phyloP scores from a whole-genome alignment of 2,113 vertebrate species.

The Rallus limicola region DNA sequence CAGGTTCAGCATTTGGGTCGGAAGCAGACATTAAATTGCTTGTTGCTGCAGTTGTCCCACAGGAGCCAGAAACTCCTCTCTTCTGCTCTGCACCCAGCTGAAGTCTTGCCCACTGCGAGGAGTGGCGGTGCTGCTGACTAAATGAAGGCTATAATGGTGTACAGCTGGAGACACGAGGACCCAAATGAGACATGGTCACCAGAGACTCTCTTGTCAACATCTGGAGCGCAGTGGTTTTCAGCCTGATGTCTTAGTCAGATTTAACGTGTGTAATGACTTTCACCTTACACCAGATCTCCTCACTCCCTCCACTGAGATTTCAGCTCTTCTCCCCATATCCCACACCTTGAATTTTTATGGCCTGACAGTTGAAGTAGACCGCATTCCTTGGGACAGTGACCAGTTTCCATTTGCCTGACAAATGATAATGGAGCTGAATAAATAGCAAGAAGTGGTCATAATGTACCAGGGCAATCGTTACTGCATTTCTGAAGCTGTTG shows the following conservation, averaged over 20 bases:
- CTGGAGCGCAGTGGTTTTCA: not conserved
- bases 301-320: not conserved
- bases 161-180: accelerated
- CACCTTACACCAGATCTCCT: not conserved
- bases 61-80: not conserved
- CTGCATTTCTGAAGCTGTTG: slow-evolving; percentile 15
- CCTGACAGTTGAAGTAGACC: not conserved
- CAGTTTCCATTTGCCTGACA: not conserved
- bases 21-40: not conserved
- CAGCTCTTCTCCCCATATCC: not conserved
- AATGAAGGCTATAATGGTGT: not conserved
- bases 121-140: not conserved
- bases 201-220: not conserved
- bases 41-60: not conserved
- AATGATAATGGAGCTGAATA: not conserved
- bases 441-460: not conserved
- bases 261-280: not conserved
- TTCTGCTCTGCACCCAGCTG: not conserved
- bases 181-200: not conserved
- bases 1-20: not conserved
- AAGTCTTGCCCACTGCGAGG: not conserved
- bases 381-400: not conserved
- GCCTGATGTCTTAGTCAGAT: not conserved
- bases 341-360: not conserved
- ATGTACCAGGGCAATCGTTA: not conserved